Evolutionary conservation across 2,113 vertebrate genomes (phyloP).

Genomic region (Anolis sagrei): DNA sequence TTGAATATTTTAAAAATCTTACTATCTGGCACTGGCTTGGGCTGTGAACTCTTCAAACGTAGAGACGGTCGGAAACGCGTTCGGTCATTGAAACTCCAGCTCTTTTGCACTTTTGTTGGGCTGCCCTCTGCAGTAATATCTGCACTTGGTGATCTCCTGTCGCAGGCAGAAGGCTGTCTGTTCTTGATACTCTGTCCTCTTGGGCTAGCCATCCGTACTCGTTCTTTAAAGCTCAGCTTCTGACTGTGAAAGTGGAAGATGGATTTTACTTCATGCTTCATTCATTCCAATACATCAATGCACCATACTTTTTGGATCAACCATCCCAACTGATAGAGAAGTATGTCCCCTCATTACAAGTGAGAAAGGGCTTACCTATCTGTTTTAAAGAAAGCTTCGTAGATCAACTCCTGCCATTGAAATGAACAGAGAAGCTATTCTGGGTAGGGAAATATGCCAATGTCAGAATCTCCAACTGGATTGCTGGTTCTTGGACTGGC

Average conservation of each 20-base stretch:
- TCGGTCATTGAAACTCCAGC: conserved; percentile 98
- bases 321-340: not conserved
- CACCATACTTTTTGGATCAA: not conserved
- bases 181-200: conserved; percentile 94
- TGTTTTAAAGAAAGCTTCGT: not conserved
- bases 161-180: conserved; percentile 87
- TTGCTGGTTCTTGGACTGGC: not conserved
- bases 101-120: conserved; percentile 96
- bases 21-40: conserved; percentile 90
- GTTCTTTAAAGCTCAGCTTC: conserved; percentile 95
- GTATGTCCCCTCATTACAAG: not conserved
- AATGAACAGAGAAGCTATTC: not conserved
- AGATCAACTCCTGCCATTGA: not conserved
- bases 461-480: not conserved
- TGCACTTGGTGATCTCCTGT: conserved; percentile 88
- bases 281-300: not conserved
- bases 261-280: conserved; percentile 57
- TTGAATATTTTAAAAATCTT: conserved; percentile 46
- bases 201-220: conserved; percentile 95
- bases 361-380: not conserved
- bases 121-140: conserved; percentile 87
- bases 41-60: conserved; percentile 92
- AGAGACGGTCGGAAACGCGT: conserved; percentile 94
- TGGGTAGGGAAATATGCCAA: not conserved
- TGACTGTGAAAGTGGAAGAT: conserved; percentile 82